Percentiles rank a stretch among this genome's conserved stretches.
phyloP scores from a whole-genome alignment of 2,888 invertebrate species.

The Tupiocoris notatus region DNA sequence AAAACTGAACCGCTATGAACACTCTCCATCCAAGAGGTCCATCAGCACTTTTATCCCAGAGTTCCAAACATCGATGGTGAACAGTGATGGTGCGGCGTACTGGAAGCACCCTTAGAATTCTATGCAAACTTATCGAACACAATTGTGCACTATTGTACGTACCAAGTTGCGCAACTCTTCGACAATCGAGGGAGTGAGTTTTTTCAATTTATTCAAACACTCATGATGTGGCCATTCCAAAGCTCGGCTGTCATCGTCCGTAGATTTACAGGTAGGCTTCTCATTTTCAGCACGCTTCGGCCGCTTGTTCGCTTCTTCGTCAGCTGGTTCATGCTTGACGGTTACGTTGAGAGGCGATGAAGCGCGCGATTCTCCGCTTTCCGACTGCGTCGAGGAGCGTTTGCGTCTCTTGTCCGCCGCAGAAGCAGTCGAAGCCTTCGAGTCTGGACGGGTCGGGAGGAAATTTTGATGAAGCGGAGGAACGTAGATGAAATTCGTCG shows the following conservation, averaged over 20 bases:
- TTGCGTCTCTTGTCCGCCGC: background rate
- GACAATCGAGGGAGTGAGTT: background rate
- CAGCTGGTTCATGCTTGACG: background rate
- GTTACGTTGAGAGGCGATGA: background rate
- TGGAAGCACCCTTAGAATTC: too few species aligned
- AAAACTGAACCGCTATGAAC: too few species aligned
- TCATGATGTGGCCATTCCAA: background rate
- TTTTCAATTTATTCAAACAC: background rate
- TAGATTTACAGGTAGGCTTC: background rate
- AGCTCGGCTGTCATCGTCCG: background rate
- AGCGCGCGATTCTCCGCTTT: background rate
- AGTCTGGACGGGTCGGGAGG: background rate
- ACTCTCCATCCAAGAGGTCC: too few species aligned
- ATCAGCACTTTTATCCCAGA: too few species aligned
- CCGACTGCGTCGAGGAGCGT: background rate
- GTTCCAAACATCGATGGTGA: too few species aligned
- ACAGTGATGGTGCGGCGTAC: too few species aligned
- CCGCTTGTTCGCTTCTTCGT: background rate
- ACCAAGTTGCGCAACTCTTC: background rate
- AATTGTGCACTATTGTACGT: background rate
- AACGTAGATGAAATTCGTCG: background rate
- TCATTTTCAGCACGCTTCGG: background rate
- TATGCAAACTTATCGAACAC: too few species aligned
- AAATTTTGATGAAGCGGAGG: background rate
- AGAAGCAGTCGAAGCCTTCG: background rate